Evolutionary conservation across 2,888 invertebrate genomes (phyloP), one percentile per base, ranked within the genome.

Genomic region (Scaptomyza cyrtandrae): DNA sequence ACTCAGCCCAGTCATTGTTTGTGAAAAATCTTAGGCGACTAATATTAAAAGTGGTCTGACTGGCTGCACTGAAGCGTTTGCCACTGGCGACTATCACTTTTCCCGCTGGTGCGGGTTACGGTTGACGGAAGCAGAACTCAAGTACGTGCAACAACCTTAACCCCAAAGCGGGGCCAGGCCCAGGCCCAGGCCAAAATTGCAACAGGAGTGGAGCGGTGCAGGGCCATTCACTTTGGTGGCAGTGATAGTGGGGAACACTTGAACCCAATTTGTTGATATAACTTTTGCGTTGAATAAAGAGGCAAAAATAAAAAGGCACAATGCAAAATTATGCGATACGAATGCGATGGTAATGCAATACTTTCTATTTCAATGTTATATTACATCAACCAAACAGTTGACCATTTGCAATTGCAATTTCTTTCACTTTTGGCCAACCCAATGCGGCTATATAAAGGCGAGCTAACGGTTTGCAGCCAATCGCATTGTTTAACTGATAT

Each of bases 341-440:
- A 78, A 67, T 81, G 78, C 48, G 76, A 66, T 81, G 75, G 78
- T 67, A 85, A 85, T 74, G 83, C 76, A 86, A 78, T 76, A 86
- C 85, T 86, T 86, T 86, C 85, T 85, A 86, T 86, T 86, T 87
- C 85, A 78, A 86, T 85, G 85, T 81, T 85, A 78, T 80, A 80
- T 85, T 85, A 83, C 83, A 83, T 83, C 83, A 83, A 82, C 80
- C 56, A 29, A 53, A 29, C 66, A 57, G 60, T 55, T 63, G 72
- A 75, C 80, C 80, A 68, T 72, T 65, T 63, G 72, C 79, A 66
- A 56, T 55, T 71, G 66, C 62, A 46, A 79, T 56, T 72, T 84
- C 83, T 84, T 84, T 84, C 83, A 83, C 83, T 84, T 83, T 82
- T 72, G 58, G 45, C 41, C 52, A 43, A 7, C 39, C 14, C 19